phyloP scores from a whole-genome alignment of 53 echinoderm and acorn worm species.

The Glandiceps talaboti region DNA sequence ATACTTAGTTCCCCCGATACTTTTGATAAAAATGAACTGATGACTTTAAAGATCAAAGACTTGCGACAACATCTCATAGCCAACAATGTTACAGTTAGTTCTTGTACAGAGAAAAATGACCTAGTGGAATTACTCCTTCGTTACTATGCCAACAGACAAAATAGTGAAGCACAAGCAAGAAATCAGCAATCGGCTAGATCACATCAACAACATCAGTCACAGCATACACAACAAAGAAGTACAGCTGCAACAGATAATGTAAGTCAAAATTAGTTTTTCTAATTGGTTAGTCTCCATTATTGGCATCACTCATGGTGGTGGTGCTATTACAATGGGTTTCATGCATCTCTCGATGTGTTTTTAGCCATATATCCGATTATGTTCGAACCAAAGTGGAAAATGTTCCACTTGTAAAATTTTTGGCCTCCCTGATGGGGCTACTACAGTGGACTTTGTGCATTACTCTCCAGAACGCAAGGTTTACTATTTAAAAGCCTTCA shows the following conservation, averaged over 20 bases:
- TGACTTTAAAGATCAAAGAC: slow-evolving; percentile 78
- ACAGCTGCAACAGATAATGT: not conserved
- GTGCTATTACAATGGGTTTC: too few relatives aligned
- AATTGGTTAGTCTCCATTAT: too few relatives aligned
- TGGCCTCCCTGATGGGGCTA: too few relatives aligned
- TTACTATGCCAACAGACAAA: slow-evolving; percentile 31
- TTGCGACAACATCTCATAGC: slow-evolving; percentile 62
- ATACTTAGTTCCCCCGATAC: slow-evolving; percentile 24
- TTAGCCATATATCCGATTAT: too few relatives aligned
- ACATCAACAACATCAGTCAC: not conserved
- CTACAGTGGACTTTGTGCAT: too few relatives aligned
- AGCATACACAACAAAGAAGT: slow-evolving; percentile 3
- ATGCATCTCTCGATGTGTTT: too few relatives aligned
- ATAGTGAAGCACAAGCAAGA: not conserved
- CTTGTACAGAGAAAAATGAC: slow-evolving; percentile 77
- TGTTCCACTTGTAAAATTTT: too few relatives aligned
- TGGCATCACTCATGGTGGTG: too few relatives aligned
- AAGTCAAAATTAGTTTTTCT: too few relatives aligned
- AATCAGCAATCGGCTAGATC: not conserved
- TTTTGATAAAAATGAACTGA: slow-evolving; percentile 41
- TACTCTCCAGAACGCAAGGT: too few relatives aligned
- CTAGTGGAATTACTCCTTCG: slow-evolving; percentile 65
- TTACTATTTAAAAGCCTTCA: too few relatives aligned
- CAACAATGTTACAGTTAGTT: slow-evolving; percentile 49
- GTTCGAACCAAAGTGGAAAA: too few relatives aligned